Base-by-base conservation (phyloP, 2,113 vertebrate genomes). In the Eptesicus fuscus region DNA sequence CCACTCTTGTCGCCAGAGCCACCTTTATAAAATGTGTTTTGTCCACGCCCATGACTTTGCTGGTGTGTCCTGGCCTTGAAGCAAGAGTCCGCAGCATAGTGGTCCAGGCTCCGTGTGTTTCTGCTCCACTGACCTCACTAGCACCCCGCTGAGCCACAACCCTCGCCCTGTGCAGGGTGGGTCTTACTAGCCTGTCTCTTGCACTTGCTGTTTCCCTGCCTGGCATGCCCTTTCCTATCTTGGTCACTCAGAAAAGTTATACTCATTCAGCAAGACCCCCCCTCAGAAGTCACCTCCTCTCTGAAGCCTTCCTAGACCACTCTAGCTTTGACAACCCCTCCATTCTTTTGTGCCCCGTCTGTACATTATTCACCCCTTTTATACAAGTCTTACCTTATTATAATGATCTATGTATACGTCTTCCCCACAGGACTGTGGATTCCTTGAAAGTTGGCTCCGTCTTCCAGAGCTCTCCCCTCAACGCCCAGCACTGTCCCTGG, bases 291-390 rank as follows among this genome's bases (percentile, higher is more conserved):
- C 49, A 40, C 89, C n/a, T 89, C 70, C 49, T 93, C 83, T 53
- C 74, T 28, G 88, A 95, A 90, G 51, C 28, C 76, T 93, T 53
- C 85, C 73, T n/a, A 70, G 74, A 77, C 13, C 35, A 32, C 30
- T 20, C 70, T 30, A 23, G 65, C 28, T 23, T 42, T 1, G 4
- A 84, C 63, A 56, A 16, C 4, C 2, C 30, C 20, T 79, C 61
- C 3, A 44, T 91, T 65, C 65, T 74, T 73, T 16, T 37, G 49
- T 47, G 47, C 8, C 32, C 3, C 25, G 14, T 73, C 13, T 17
- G 18, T 51, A 23, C 28, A 30, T 51, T 9, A 65, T n/a, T 71
- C 18, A 7, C 4, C 12, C 47, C n/a, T 76, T 70, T 70, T 40
- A 42, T 49, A 37, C 32, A 91, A 86, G 79, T 7, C 65, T 79